Evolutionary conservation across 2,888 invertebrate genomes (phyloP), one percentile per base, ranked within the genome.

Genomic region (Plagiodera versicolora): DNA sequence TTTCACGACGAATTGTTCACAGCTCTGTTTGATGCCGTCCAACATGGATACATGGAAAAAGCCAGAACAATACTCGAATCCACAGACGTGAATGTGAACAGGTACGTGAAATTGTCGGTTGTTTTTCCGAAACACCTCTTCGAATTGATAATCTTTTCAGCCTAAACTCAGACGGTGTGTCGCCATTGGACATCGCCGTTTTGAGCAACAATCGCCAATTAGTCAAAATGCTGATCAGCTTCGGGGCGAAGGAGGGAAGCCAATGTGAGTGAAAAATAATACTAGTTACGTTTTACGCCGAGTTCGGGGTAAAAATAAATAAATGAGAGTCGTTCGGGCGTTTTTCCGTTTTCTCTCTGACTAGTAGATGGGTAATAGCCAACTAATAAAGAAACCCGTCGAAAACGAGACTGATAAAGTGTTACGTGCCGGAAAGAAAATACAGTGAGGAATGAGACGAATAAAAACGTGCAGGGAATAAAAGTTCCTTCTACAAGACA

Each of bases 1-100:
- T 66, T 67, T 86, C 20, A n/a, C n/a, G n/a, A n/a, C n/a, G n/a
- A n/a, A n/a, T n/a, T n/a, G n/a, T n/a, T n/a, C n/a, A n/a, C 87
- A 96, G 97, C 94, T 56, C 84, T 97, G 50, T 95, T 98, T 78
- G 92, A 94, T 35, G 97, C 97, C 5, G 94, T 98, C 35, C 98
- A 98, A 82, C 94, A 96, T 81, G 95, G 95, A 55, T 95, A 98
- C 79, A 81, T 95, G 74, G 96, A 96, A 75, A 93, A 94, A 77
- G 94, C 95, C 8, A 87, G 91, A 72, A 91, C 92, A 56, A 95
- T 98, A 75, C 83, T 98, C 75, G 93, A 95, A 75, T 93, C 94
- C 20, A 93, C 94, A 1, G 93, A 94, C 76, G 91, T 96, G 56
- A 94, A 98, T 79, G 90, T 98, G 61, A 97, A 97, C 82, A 93